Evolutionary conservation across 2,113 vertebrate genomes (phyloP).

Genomic region (Antechinus flavipes): DNA sequence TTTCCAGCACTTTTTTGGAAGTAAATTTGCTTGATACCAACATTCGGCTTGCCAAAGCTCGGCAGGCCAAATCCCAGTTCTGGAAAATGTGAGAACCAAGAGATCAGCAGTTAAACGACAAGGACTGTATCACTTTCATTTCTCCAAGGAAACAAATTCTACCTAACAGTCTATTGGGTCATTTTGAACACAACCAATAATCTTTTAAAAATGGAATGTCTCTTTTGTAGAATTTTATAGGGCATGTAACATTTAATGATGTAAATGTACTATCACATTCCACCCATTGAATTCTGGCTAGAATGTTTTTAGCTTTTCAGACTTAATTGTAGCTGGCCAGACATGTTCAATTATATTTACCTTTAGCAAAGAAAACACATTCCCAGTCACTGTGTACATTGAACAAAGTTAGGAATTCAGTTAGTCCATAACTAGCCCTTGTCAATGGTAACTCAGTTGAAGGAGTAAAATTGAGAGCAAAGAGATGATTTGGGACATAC

Average conservation of each 20-base stretch:
- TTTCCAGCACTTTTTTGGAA: constrained; percentile 70
- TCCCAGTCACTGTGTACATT: constrained; percentile 35
- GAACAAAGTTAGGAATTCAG: constrained; percentile 52
- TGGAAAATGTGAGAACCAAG: constrained; percentile 66
- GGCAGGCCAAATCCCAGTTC: constrained; percentile 71
- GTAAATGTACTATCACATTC: constrained; percentile 58
- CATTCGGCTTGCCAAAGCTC: constrained; percentile 65
- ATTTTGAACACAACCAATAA: constrained; percentile 59
- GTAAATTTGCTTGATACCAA: constrained; percentile 73
- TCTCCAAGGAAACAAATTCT: constrained; percentile 62
- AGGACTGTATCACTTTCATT: constrained; percentile 59
- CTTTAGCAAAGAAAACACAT: constrained; percentile 59
- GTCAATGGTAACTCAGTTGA: constrained; percentile 41
- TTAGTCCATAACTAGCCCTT: constrained; percentile 34
- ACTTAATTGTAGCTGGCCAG: constrained; percentile 60
- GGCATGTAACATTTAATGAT: constrained; percentile 61
- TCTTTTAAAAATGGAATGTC: constrained; percentile 62
- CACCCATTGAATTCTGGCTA: constrained; percentile 59
- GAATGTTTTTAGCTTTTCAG: constrained; percentile 59
- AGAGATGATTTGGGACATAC: constrained; percentile 20
- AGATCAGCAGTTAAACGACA: constrained; percentile 63
- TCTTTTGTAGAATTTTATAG: constrained; percentile 61
- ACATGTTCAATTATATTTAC: constrained; percentile 58
- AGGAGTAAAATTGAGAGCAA: constrained; percentile 40
- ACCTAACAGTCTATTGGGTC: constrained; percentile 43